Percentiles rank a stretch among this genome's conserved stretches.
phyloP scores from a whole-genome alignment of 2,888 invertebrate genomes.

The Ecliptopera silaceata region DNA sequence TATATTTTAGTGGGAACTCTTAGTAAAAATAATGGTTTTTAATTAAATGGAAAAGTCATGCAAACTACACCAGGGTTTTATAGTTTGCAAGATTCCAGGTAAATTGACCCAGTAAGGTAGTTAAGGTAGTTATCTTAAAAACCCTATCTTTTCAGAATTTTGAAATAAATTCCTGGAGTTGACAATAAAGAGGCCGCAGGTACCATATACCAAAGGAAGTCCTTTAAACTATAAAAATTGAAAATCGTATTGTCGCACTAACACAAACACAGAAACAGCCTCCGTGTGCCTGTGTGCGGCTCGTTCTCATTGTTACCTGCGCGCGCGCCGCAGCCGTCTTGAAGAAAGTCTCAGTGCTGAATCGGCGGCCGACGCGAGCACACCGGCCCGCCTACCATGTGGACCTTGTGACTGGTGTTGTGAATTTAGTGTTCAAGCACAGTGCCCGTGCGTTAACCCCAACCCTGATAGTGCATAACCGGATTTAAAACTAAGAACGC shows the following conservation, averaged over 20 bases:
- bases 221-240: conserved; percentile 25
- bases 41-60: too few species aligned
- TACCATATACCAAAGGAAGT: conserved; percentile 26
- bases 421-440: conserved; percentile 75
- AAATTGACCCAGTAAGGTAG: neutral
- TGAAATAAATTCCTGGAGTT: neutral
- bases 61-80: too few species aligned
- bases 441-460: conserved; percentile 79
- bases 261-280: conserved; percentile 38
- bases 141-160: conserved; percentile 2
- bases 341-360: conserved; percentile 80
- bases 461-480: conserved; percentile 79
- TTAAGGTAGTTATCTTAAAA: neutral
- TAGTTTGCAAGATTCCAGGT: too few species aligned
- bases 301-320: conserved; percentile 71
- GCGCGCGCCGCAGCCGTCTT: conserved; percentile 68
- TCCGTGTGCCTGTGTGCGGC: conserved; percentile 51
- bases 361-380: conserved; percentile 76
- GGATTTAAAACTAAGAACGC: conserved; percentile 73
- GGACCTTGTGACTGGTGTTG: conserved; percentile 76
- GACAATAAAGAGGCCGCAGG: conserved; percentile 11
- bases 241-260: conserved; percentile 40
- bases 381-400: conserved; percentile 75
- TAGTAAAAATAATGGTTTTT: too few species aligned
- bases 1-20: too few species aligned